Evolutionary conservation across 2,888 invertebrate genomes (phyloP).

Genomic region (Hypsopygia costalis): DNA sequence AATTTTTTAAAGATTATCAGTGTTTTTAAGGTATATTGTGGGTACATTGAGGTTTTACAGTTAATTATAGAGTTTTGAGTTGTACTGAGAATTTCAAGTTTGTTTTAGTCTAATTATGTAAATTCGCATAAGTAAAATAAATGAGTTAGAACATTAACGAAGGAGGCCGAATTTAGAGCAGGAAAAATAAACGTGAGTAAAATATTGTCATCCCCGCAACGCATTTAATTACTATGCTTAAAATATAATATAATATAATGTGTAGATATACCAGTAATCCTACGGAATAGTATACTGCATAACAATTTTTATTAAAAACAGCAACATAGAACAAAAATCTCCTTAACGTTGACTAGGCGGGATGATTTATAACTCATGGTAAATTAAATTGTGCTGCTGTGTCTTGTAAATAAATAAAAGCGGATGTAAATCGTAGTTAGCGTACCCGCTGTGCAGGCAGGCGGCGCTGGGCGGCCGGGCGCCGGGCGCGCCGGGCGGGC

Average conservation of each 20-base stretch:
- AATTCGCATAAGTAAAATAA: no score
- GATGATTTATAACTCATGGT: conserved; percentile 33
- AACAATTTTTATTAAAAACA: no score
- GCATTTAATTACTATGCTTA: no score
- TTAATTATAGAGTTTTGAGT: no score
- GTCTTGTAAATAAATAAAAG: conserved; percentile 54
- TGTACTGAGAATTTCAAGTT: no score
- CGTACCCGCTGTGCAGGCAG: conserved; percentile 31
- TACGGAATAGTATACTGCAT: no score
- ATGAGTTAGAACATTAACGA: no score
- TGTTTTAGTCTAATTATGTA: no score
- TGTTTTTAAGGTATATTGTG: conserved; percentile 1
- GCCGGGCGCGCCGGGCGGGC: conserved; percentile 21
- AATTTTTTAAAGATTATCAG: conserved; percentile 5
- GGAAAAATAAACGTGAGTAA: conserved; percentile 3
- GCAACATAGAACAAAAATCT: no score
- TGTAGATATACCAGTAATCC: no score
- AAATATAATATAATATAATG: no score
- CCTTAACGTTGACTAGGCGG: background rate
- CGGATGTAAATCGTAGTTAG: conserved; percentile 66
- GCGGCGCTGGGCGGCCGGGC: conserved; percentile 22
- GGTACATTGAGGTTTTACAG: background rate
- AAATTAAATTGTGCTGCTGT: conserved; percentile 45
- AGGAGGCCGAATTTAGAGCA: background rate
- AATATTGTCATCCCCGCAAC: background rate